phyloP scores from a whole-genome alignment of 2,797 vertebrate genomes.

The Brachyalestes nurse region DNA sequence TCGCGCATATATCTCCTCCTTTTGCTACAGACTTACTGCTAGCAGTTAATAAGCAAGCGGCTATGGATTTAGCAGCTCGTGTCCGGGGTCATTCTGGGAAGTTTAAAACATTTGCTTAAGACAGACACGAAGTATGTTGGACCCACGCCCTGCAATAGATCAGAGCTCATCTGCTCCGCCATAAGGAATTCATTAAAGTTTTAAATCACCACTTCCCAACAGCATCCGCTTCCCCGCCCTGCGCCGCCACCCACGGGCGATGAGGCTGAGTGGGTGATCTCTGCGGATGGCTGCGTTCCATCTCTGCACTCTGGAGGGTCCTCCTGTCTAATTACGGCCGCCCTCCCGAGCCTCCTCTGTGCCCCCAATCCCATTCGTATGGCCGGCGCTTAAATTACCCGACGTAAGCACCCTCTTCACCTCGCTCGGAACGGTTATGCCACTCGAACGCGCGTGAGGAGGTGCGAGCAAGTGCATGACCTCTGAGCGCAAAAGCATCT shows the following conservation, averaged over 20 bases:
- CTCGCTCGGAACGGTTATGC: conserved; percentile 71
- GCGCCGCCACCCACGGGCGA: conserved; percentile 61
- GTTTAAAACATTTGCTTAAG: conserved; percentile 38
- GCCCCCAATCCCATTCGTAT: conserved; percentile 75
- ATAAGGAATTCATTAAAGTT: conserved; percentile 60
- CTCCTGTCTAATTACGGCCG: conserved; percentile 80
- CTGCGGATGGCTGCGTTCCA: conserved; percentile 67
- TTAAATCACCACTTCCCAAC: conserved; percentile 64
- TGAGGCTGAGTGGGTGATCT: conserved; percentile 57
- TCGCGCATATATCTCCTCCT: background rate
- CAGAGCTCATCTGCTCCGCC: conserved; percentile 60
- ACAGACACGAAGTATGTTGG: background rate
- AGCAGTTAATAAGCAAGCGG: conserved; percentile 33
- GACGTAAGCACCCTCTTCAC: conserved; percentile 72
- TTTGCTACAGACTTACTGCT: background rate
- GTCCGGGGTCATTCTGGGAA: conserved; percentile 10
- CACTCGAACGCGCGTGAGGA: conserved; percentile 36
- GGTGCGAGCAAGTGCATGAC: conserved; percentile 29
- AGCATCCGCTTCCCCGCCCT: conserved; percentile 57
- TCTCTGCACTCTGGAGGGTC: conserved; percentile 70
- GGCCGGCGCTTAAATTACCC: conserved; percentile 79
- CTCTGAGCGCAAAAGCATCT: conserved; percentile 41
- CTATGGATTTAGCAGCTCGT: conserved; percentile 13
- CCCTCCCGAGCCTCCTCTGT: conserved; percentile 70
- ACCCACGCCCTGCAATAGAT: conserved; percentile 62